A percentile compares a stretch with the other conserved stretches of the same genome.
Evolutionary conservation across 2,888 invertebrate genomes (phyloP).

Genomic region (Rhingia rostrata): DNA sequence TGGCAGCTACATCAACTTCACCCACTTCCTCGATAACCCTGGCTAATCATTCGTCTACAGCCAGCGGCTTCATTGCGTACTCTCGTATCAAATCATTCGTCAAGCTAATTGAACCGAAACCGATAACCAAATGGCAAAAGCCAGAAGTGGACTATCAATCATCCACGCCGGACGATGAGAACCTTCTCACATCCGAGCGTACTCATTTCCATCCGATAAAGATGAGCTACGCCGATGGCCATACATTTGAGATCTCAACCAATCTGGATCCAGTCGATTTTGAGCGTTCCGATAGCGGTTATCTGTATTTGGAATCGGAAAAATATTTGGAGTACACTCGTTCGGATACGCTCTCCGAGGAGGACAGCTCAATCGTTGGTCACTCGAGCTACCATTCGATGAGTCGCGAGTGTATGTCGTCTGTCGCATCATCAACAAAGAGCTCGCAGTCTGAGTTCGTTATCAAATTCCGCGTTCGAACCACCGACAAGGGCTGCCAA

Average conservation of each 20-base stretch:
- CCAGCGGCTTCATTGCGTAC: slow-evolving; percentile 78
- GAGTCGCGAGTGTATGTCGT: slow-evolving; percentile 47
- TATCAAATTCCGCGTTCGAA: slow-evolving; percentile 58
- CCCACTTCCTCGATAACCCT: slow-evolving; percentile 75
- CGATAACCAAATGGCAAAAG: slow-evolving; percentile 42
- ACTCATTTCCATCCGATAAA: slow-evolving; percentile 94
- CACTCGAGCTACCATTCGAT: slow-evolving; percentile 43
- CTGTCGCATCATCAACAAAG: slow-evolving; percentile 54
- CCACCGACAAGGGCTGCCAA: slow-evolving; percentile 64
- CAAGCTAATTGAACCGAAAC: slow-evolving; percentile 58
- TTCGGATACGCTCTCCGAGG: slow-evolving; percentile 76
- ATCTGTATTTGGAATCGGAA: slow-evolving; percentile 85
- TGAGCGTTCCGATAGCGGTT: slow-evolving; percentile 87
- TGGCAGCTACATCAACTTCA: slow-evolving; percentile 3
- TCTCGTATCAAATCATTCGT: slow-evolving; percentile 76
- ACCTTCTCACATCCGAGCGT: slow-evolving; percentile 89
- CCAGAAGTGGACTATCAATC: slow-evolving; percentile 62
- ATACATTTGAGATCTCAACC: slow-evolving; percentile 87
- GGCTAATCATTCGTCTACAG: slow-evolving; percentile 78
- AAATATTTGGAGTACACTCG: slow-evolving; percentile 79
- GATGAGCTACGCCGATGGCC: slow-evolving; percentile 87
- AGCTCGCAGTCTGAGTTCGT: slow-evolving; percentile 62
- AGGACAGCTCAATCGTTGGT: slow-evolving; percentile 71
- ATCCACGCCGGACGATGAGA: slow-evolving; percentile 83
- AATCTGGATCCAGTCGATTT: slow-evolving; percentile 87